A percentile compares a stretch with the other conserved stretches of the same genome.
These are phyloP conservation scores for Drymodes brunneopygia DNA, from an alignment of 2,113 vertebrate species.

Conservation along the genomic window DNA sequence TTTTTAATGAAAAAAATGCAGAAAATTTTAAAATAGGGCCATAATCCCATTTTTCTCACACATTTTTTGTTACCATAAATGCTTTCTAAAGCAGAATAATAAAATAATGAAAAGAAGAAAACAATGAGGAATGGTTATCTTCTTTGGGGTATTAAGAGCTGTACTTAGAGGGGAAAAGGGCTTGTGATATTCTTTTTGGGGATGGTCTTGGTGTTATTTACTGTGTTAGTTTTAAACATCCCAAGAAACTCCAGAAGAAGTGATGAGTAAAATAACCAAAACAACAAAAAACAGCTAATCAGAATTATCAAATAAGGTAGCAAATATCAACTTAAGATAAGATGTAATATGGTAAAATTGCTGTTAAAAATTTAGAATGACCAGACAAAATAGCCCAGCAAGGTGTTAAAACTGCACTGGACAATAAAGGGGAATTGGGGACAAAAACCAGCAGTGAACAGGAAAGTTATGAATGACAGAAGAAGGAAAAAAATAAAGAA, in stretches of 20 bases:
- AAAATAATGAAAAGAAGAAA: neutral
- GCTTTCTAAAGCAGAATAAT: neutral
- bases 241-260: neutral
- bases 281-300: neutral
- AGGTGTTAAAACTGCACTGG: too few relatives aligned
- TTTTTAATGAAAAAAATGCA: neutral
- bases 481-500: too few relatives aligned
- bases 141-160: neutral
- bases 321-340: neutral
- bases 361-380: neutral
- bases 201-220: neutral
- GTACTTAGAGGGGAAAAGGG: neutral
- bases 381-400: neutral
- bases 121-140: neutral
- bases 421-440: too few relatives aligned
- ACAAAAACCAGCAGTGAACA: too few relatives aligned
- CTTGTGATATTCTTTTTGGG: neutral
- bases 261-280: neutral
- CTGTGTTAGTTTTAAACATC: neutral
- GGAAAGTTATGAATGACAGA: too few relatives aligned
- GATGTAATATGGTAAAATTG: neutral
- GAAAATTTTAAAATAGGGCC: neutral
- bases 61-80: neutral
- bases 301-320: neutral
- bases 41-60: neutral